Evolutionary conservation across 2,113 vertebrate genomes (phyloP).

Genomic region (Callipepla squamata): DNA sequence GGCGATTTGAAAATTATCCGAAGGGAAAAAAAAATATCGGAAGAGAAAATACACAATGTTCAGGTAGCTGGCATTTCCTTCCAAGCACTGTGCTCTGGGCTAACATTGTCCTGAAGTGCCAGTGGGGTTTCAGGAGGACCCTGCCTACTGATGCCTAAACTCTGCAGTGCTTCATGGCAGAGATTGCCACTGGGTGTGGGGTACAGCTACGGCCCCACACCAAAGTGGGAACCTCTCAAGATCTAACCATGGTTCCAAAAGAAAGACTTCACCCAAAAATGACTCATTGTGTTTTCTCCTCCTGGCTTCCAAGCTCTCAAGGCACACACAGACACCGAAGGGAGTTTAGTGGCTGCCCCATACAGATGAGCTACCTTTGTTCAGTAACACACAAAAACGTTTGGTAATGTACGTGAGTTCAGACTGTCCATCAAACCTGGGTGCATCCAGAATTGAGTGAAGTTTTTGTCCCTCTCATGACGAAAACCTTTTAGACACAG

Average conservation of each 20-base stretch:
- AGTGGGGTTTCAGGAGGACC: background rate
- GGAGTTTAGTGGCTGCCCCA: background rate
- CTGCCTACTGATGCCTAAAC: background rate
- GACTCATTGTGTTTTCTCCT: background rate
- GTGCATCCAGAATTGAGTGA: background rate
- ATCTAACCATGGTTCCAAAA: background rate
- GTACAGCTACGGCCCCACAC: background rate
- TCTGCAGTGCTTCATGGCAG: accelerated
- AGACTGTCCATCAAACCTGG: background rate
- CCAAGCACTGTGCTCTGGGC: background rate
- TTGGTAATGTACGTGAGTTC: background rate
- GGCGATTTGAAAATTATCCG: background rate
- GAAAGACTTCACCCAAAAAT: background rate
- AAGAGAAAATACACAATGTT: background rate
- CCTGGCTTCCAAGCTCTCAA: background rate
- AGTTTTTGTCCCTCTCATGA: background rate
- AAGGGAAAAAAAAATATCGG: background rate
- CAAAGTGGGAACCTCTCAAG: background rate
- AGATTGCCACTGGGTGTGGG: background rate
- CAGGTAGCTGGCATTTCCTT: background rate
- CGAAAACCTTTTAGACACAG: background rate
- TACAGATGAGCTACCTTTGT: background rate
- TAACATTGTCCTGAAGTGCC: background rate
- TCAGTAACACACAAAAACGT: accelerated
- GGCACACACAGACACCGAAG: background rate